Evolutionary conservation across 2,797 vertebrate genomes (phyloP).

Genomic region (Hemibagrus guttatus): DNA sequence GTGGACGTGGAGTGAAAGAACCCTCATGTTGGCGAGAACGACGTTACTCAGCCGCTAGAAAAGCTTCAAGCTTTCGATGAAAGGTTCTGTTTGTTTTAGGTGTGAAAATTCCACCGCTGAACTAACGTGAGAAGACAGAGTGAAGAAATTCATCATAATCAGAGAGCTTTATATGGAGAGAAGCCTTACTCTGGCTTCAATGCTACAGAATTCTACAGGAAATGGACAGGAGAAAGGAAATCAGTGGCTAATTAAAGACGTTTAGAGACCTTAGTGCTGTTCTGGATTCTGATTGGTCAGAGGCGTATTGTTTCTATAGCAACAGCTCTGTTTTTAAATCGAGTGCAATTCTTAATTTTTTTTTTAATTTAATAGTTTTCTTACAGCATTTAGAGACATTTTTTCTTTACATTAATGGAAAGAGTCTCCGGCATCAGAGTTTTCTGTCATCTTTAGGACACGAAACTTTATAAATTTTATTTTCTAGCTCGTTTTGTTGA

Average conservation of each 20-base stretch:
- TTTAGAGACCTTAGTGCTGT: background rate
- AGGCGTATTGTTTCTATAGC: background rate
- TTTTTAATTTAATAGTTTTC: too few species aligned
- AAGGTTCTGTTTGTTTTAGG: background rate
- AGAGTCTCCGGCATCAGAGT: background rate
- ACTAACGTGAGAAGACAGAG: background rate
- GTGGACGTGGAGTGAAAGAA: background rate
- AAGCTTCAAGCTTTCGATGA: background rate
- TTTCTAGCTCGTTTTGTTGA: background rate
- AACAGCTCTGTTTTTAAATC: background rate
- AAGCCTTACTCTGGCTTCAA: background rate
- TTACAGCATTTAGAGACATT: background rate
- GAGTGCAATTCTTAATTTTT: too few species aligned
- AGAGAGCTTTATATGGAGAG: background rate
- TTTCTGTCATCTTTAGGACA: background rate
- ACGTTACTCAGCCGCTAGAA: background rate
- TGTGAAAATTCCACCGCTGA: background rate
- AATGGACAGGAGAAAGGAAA: background rate
- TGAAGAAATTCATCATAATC: background rate
- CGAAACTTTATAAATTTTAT: background rate
- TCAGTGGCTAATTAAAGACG: background rate
- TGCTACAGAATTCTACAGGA: background rate
- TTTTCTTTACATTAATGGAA: background rate
- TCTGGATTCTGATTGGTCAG: background rate
- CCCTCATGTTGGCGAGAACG: background rate